A percentile compares a stretch with the other conserved stretches of the same genome.
These are phyloP conservation scores for Trichonephila clavipes DNA, from an alignment of 1,140 invertebrate genomes.

Conservation along the genomic window DNA sequence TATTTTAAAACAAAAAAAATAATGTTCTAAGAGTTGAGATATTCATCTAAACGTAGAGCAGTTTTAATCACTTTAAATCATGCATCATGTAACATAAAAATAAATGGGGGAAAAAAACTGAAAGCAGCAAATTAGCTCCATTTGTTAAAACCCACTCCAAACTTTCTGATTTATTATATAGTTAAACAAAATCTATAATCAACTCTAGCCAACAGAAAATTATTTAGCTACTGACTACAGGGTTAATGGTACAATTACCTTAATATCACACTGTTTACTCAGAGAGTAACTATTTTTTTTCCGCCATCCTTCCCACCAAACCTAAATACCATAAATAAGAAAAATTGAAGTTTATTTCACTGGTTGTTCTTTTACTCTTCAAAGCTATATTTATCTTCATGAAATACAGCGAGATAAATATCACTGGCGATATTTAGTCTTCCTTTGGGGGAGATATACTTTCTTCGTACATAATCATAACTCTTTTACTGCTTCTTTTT, in stretches of 20 bases:
- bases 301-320: background rate
- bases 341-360: constrained; percentile 41
- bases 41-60: too few species aligned
- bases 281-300: background rate
- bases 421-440: constrained; percentile 12
- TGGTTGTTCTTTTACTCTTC: constrained; percentile 28
- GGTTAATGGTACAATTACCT: background rate
- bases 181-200: background rate
- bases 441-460: background rate
- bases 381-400: constrained; percentile 30
- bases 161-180: background rate
- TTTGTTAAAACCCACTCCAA: background rate
- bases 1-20: too few species aligned
- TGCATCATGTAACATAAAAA: too few species aligned
- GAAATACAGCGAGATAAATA: constrained; percentile 25
- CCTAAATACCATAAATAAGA: constrained; percentile 12
- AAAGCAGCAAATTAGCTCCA: too few species aligned
- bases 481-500: constrained; percentile 33
- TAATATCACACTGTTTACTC: background rate
- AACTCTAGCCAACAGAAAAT: background rate
- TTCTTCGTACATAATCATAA: constrained; percentile 34
- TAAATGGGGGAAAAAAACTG: too few species aligned
- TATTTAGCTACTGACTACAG: background rate
- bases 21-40: too few species aligned
- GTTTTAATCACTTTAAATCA: too few species aligned